Percentiles rank a stretch among this genome's conserved stretches.
These are phyloP conservation scores for Macrophya alboannulata DNA, from an alignment of 2,888 invertebrate species.

Conservation along the genomic window DNA sequence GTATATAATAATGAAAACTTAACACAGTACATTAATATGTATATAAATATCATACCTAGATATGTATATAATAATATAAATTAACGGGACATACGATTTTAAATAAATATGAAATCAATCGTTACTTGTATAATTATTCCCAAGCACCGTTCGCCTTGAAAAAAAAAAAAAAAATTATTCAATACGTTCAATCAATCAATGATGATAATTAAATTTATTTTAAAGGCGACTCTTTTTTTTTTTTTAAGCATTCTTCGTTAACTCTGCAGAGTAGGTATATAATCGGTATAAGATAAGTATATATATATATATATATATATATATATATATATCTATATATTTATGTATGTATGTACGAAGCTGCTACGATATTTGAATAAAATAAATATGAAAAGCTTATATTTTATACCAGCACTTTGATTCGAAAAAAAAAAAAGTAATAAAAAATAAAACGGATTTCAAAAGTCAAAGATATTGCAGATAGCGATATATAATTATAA, in stretches of 20 bases:
- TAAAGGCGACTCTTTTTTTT: not conserved
- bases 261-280: too few relatives aligned
- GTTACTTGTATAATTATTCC: not conserved
- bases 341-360: not conserved
- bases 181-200: too few relatives aligned
- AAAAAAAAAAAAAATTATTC: not conserved
- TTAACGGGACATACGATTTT: not conserved
- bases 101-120: not conserved
- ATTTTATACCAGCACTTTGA: not conserved
- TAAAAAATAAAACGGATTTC: not conserved
- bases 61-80: constrained; percentile 17
- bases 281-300: not conserved
- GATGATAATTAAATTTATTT: not conserved
- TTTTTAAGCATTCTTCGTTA: not conserved
- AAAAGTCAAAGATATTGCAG: not conserved
- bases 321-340: too few relatives aligned
- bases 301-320: not conserved
- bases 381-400: not conserved
- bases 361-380: not conserved
- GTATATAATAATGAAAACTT: not conserved
- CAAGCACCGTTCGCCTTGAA: constrained; percentile 10
- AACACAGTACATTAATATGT: constrained; percentile 11
- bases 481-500: too few relatives aligned
- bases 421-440: not conserved
- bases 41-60: too few relatives aligned